Evolutionary conservation across 23 tunicate species (phyloP), one percentile per base, ranked within the genome.

Genomic region (Clavelina lepadiformis): DNA sequence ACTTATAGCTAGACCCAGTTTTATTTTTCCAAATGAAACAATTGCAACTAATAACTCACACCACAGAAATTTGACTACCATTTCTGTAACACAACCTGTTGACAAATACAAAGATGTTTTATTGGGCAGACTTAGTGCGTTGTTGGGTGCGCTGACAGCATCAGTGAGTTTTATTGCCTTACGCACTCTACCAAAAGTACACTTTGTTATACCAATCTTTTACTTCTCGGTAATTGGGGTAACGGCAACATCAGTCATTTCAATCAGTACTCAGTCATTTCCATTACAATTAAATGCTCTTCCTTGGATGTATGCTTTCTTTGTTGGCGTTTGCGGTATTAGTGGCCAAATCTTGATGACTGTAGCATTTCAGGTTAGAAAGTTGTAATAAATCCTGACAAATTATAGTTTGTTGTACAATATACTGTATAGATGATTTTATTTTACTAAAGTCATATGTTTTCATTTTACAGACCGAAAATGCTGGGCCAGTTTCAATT

Each of bases 361-460:
- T 3, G 60, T 41, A 73, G 78, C 78, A 21, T 73, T 58, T 73
- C 78, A 73, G 78, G 78, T 73, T n/a, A n/a, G n/a, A n/a, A n/a
- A n/a, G n/a, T n/a, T n/a, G n/a, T n/a, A n/a, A n/a, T n/a, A 58
- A 25, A 58, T 58, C 11, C 15, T 41, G 49, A 11, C 11, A 11
- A 41, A 41, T 15, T 15, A 15, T 11, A 41, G 15, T 41, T 41
- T 41, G 11, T 15, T 41, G 49, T 41, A 11, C 49, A 15, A 11
- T 11, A 41, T 15, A 41, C 49, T n/a, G n/a, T n/a, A n/a, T n/a
- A n/a, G n/a, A n/a, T n/a, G n/a, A n/a, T n/a, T n/a, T n/a, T n/a
- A n/a, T n/a, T n/a, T n/a, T n/a, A n/a, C n/a, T n/a, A n/a, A n/a
- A n/a, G n/a, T 11, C 6, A 15, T 13, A 15, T 44, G 11, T 35